Percentiles rank a stretch among this genome's conserved stretches.
Conservation (phyloP, 1,140 invertebrate species). For the Pogonognathellus flavescens region DNA sequence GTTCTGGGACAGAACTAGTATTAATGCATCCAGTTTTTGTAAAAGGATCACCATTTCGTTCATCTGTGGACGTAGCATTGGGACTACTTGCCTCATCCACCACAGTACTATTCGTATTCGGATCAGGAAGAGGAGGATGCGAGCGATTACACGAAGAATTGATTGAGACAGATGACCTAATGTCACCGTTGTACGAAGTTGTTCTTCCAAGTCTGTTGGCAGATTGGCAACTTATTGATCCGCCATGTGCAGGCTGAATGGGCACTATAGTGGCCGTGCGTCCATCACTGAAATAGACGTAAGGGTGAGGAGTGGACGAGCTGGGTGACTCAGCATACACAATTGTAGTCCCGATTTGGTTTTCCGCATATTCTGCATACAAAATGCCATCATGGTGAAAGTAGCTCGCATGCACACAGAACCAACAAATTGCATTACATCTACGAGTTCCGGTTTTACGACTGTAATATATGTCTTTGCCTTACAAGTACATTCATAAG, state of each 20-base stretch:
- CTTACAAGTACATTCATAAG: no score
- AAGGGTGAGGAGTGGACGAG: conserved; percentile 25
- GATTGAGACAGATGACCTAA: conserved; percentile 31
- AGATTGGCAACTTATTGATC: conserved; percentile 28
- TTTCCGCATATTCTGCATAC: conserved; percentile 49
- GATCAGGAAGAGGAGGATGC: background rate
- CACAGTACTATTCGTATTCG: background rate
- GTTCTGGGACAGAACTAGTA: background rate
- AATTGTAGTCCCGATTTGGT: conserved; percentile 49
- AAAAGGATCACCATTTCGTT: conserved; percentile 1
- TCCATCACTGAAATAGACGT: conserved; percentile 51
- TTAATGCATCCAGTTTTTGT: background rate
- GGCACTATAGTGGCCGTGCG: conserved; percentile 41
- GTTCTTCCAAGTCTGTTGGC: background rate
- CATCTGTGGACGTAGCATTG: background rate
- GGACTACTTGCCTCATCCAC: background rate
- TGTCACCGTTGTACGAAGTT: background rate
- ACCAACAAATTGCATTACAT: no score
- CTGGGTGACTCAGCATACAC: conserved; percentile 39
- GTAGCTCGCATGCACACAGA: no score
- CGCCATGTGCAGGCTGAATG: background rate
- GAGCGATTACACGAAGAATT: conserved; percentile 6
- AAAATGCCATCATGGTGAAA: background rate
- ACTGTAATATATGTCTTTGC: no score
- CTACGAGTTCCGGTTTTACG: no score